Percentiles rank a stretch among this genome's conserved stretches.
Evolutionary conservation across 2,797 vertebrate genomes (phyloP).

Genomic region (Tapera naevia): DNA sequence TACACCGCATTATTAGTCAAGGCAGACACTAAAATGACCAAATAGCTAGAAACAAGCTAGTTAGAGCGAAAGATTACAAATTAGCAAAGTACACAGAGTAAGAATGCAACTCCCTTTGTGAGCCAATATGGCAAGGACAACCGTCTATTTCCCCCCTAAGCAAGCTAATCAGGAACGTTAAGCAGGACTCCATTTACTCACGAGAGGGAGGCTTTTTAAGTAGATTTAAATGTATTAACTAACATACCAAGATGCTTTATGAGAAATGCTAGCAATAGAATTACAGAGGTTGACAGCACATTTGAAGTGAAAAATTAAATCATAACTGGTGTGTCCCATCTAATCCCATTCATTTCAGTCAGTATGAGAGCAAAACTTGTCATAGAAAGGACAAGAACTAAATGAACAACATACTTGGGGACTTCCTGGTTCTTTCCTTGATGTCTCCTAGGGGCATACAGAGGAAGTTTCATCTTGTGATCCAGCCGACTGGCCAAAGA

Average conservation of each 20-base stretch:
- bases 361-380: neutral
- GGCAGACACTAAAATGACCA: neutral
- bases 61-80: conserved; percentile 28
- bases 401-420: neutral
- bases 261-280: conserved; percentile 59
- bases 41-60: conserved; percentile 28
- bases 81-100: conserved; percentile 34
- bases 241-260: conserved; percentile 45
- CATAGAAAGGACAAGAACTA: neutral
- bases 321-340: neutral
- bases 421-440: neutral
- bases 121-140: conserved; percentile 43
- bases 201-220: conserved; percentile 52
- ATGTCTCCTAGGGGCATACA: neutral
- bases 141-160: neutral
- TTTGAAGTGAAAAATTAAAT: conserved; percentile 35
- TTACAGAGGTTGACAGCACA: conserved; percentile 47
- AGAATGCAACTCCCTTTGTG: conserved; percentile 47
- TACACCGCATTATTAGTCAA: conserved; percentile 12
- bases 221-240: conserved; percentile 69
- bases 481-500: neutral
- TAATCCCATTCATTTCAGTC: conserved; percentile 47
- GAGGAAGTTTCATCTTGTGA: neutral
- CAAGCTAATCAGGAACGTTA: conserved; percentile 69
- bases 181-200: conserved; percentile 56